Percentiles rank a stretch among this genome's conserved stretches.
Evolutionary conservation across 2,888 invertebrate species (phyloP).

Genomic region (Eupithecia abbreviata): DNA sequence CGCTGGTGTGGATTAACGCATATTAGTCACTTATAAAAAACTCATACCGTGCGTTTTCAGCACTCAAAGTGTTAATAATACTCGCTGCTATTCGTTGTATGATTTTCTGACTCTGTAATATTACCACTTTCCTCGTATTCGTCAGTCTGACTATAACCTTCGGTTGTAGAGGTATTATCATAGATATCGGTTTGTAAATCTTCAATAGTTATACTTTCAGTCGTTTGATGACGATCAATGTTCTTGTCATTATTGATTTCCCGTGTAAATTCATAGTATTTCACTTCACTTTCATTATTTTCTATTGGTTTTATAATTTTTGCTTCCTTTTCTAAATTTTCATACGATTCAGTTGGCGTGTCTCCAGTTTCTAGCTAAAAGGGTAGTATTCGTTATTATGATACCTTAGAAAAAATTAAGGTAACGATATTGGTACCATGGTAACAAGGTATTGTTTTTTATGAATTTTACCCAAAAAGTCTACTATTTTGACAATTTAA

Average conservation of each 20-base stretch:
- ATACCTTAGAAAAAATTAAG: not conserved
- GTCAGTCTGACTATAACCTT: not conserved
- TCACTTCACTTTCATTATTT: not conserved
- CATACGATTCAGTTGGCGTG: not conserved
- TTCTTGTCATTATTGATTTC: not conserved
- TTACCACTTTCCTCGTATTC: constrained; percentile 1
- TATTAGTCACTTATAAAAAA: too few relatives aligned
- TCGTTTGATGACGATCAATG: not conserved
- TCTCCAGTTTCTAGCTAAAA: not conserved
- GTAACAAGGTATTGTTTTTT: not conserved
- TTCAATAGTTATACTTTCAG: not conserved
- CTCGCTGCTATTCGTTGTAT: not conserved
- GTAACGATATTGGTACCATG: not conserved
- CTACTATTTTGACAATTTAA: not conserved
- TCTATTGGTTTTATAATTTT: not conserved
- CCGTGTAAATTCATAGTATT: not conserved
- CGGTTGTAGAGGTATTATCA: not conserved
- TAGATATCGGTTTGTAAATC: not conserved
- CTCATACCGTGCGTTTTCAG: too few relatives aligned
- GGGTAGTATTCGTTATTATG: not conserved
- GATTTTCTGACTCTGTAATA: constrained; percentile 1
- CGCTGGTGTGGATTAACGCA: too few relatives aligned
- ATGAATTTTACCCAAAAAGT: not conserved
- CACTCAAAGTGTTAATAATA: too few relatives aligned
- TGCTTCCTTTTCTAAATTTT: not conserved